phyloP scores from a whole-genome alignment of 2,888 invertebrate genomes.

The Mimas tiliae region DNA sequence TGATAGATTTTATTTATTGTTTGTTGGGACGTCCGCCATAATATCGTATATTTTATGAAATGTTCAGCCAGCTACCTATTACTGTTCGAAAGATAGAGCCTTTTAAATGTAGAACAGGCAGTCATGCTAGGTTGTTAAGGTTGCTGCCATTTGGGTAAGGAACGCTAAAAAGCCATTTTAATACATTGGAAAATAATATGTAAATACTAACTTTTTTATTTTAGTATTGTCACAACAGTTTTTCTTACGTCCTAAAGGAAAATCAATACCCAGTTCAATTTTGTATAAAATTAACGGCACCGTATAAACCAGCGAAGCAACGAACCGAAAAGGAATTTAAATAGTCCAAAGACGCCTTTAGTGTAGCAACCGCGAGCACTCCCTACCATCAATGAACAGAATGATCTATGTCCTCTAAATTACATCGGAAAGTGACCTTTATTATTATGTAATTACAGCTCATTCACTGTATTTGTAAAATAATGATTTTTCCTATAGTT shows the following conservation, averaged over 20 bases:
- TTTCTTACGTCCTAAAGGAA: constrained; percentile 32
- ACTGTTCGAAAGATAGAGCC: too few species aligned
- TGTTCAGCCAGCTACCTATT: too few species aligned
- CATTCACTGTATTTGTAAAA: constrained; percentile 28
- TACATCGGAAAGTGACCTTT: constrained; percentile 43
- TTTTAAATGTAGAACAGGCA: too few species aligned
- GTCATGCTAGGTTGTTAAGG: too few species aligned
- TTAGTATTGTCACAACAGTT: not conserved
- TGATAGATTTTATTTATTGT: too few species aligned
- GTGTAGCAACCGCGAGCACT: constrained; percentile 59
- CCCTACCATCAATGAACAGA: constrained; percentile 51
- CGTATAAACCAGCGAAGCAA: constrained; percentile 84
- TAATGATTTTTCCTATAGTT: constrained; percentile 47
- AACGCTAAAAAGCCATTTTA: too few species aligned
- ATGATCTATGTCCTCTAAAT: constrained; percentile 47
- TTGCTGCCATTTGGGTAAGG: too few species aligned
- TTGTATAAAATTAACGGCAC: constrained; percentile 81
- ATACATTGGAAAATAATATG: too few species aligned
- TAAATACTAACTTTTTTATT: too few species aligned
- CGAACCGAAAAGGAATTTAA: constrained; percentile 84
- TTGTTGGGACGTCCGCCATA: too few species aligned
- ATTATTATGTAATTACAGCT: constrained; percentile 32
- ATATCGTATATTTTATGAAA: too few species aligned
- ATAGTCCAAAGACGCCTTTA: constrained; percentile 81
- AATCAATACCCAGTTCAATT: constrained; percentile 76